These are phyloP conservation scores for Cassiopea andromeda DNA, from an alignment of 30 jellyfish, hydroid and myxozoan genomes.

Conservation along the genomic window DNA sequence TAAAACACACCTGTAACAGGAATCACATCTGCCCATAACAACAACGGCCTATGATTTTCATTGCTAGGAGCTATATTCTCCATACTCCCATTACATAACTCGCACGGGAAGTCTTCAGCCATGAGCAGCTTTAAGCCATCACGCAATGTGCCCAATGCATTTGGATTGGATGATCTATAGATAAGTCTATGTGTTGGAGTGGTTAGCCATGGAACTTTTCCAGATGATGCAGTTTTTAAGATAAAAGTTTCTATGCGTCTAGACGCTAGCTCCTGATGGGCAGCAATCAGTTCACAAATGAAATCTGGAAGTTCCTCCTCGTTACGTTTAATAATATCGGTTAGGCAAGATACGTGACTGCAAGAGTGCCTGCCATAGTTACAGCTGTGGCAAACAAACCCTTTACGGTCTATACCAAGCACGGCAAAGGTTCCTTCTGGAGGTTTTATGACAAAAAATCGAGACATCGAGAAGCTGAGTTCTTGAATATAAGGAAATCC, in stretches of 20 bases:
- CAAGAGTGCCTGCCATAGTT: conserved; percentile 7
- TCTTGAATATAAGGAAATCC: too few relatives aligned
- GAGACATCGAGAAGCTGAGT: too few relatives aligned
- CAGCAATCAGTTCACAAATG: not conserved
- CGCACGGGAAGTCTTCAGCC: not conserved
- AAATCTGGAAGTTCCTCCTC: not conserved
- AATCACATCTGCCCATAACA: too few relatives aligned
- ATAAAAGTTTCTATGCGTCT: too few relatives aligned
- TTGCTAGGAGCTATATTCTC: too few relatives aligned
- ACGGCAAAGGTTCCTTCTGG: not conserved
- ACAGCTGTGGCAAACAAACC: conserved; percentile 6
- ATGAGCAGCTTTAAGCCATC: not conserved
- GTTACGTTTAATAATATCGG: not conserved
- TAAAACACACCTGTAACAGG: too few relatives aligned
- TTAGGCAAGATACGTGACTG: not conserved
- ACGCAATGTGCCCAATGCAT: not conserved
- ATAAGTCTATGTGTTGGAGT: not conserved
- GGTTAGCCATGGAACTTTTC: not conserved
- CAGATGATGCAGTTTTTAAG: not conserved
- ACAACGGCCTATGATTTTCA: too few relatives aligned
- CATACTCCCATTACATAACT: not conserved
- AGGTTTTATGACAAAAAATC: too few relatives aligned
- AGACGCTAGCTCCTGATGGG: not conserved
- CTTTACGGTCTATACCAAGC: conserved; percentile 25
- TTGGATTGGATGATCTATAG: not conserved